Evolutionary conservation across 1,140 invertebrate species (phyloP).

Genomic region (Papilio aristodemus): DNA sequence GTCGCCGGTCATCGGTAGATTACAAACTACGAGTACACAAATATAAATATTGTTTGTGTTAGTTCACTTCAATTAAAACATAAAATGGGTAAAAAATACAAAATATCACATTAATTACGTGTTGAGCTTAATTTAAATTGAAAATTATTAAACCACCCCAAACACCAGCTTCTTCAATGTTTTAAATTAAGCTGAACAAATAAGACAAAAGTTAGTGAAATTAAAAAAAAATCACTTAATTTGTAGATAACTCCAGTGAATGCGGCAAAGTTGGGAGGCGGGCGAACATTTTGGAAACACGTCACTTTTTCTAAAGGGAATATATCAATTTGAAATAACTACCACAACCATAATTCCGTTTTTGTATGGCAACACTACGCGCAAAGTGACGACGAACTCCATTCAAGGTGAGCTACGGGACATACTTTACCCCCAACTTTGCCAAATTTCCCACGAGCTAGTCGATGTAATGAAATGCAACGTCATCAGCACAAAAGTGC

Average conservation of each 20-base stretch:
- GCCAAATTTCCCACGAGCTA: conserved; percentile 39
- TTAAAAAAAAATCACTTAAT: conserved; percentile 39
- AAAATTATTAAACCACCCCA: conserved; percentile 50
- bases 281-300: conserved; percentile 44
- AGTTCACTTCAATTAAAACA: conserved; percentile 63
- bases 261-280: conserved; percentile 41
- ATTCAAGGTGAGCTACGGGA: conserved; percentile 37
- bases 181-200: conserved; percentile 80
- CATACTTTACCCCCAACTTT: conserved; percentile 44
- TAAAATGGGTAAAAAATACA: conserved; percentile 73
- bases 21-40: conserved; percentile 55
- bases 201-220: conserved; percentile 61
- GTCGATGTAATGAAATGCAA: conserved; percentile 35
- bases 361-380: conserved; percentile 67
- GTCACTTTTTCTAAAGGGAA: conserved; percentile 64
- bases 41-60: conserved; percentile 69
- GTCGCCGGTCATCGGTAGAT: conserved; percentile 44
- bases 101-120: conserved; percentile 80
- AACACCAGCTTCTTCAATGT: conserved; percentile 43
- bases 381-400: conserved; percentile 47
- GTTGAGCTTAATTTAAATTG: conserved; percentile 80
- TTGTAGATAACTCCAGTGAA: conserved; percentile 33
- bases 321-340: conserved; percentile 77
- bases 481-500: conserved; percentile 49
- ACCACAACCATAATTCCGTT: conserved; percentile 77